These are phyloP conservation scores for Capreolus pygargus DNA, from an alignment of 2,113 vertebrate genomes.

Conservation along the genomic window DNA sequence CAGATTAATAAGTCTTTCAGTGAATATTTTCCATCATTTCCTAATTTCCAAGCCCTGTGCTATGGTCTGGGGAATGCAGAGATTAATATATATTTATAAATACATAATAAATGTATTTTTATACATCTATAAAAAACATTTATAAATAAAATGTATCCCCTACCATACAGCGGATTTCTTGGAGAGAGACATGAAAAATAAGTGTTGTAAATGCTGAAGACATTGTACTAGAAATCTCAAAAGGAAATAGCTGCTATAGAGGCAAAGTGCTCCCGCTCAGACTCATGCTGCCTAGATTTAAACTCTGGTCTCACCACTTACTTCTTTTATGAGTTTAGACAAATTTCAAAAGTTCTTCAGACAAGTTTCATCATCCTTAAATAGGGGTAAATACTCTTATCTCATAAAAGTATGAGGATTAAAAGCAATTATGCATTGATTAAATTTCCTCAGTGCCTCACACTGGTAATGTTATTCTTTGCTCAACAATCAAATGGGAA, in stretches of 20 bases:
- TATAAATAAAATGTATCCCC: background rate
- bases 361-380: background rate
- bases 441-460: background rate
- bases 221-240: background rate
- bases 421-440: background rate
- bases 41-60: background rate
- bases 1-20: background rate
- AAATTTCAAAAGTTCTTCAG: background rate
- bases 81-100: too few relatives aligned
- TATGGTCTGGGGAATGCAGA: background rate
- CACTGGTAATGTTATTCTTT: background rate
- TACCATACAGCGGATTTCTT: background rate
- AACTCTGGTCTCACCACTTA: background rate
- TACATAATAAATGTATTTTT: too few relatives aligned
- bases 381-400: background rate
- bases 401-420: background rate
- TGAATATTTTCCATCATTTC: background rate
- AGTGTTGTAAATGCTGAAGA: background rate
- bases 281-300: background rate
- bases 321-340: background rate
- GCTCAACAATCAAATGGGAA: background rate
- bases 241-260: background rate
- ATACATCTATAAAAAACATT: too few relatives aligned
- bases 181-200: background rate
- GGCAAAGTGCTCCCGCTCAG: background rate